These are phyloP conservation scores for Hycleus phaleratus DNA, from an alignment of 1,140 invertebrate species.

Conservation along the genomic window DNA sequence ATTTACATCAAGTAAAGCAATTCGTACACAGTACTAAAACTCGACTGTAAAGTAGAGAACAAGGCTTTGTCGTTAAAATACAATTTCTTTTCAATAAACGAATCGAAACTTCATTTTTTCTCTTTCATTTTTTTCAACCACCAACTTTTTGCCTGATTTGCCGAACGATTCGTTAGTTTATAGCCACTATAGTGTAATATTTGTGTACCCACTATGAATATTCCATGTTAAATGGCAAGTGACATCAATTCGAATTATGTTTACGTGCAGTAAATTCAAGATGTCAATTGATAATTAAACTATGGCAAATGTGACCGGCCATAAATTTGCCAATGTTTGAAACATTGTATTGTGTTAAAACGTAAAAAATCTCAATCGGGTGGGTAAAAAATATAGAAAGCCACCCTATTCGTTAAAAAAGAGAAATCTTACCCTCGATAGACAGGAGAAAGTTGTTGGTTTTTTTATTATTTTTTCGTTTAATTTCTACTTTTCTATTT, in stretches of 20 bases:
- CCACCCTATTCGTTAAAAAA: background rate
- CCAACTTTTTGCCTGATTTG: no score
- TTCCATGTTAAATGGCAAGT: slow-evolving; percentile 6
- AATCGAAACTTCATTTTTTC: no score
- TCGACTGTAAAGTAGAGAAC: no score
- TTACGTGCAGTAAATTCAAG: slow-evolving; percentile 28
- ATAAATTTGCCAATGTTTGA: background rate
- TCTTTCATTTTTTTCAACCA: background rate
- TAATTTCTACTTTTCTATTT: background rate
- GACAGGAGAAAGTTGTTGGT: slow-evolving; percentile 9
- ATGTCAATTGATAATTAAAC: slow-evolving; percentile 30
- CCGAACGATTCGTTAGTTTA: no score
- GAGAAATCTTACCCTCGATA: slow-evolving; percentile 1
- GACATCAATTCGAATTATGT: slow-evolving; percentile 27
- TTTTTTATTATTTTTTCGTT: slow-evolving; percentile 3
- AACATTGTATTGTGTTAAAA: no score
- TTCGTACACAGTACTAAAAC: no score
- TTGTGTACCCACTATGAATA: background rate
- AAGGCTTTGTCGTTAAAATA: no score
- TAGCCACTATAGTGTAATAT: no score
- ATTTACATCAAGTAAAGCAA: no score
- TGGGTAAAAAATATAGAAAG: no score
- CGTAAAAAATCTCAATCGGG: no score
- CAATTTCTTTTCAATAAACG: no score
- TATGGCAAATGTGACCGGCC: background rate